Evolutionary conservation across 2,888 invertebrate species (phyloP).

Genomic region (Panopea generosa): DNA sequence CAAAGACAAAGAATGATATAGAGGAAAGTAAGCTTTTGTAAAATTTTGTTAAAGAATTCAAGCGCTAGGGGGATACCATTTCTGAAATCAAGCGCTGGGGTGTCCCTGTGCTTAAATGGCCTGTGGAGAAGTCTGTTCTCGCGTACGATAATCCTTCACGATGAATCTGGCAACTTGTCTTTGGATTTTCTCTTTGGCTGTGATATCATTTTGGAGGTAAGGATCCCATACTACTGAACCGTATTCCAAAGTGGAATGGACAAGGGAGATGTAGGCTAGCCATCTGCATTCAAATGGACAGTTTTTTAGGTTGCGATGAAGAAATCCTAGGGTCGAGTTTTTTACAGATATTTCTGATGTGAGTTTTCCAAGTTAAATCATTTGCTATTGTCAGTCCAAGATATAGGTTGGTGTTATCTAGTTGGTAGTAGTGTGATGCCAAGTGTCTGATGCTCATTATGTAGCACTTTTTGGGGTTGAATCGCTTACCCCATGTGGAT

Average conservation of each 20-base stretch:
- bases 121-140: no score
- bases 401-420: constrained; percentile 20
- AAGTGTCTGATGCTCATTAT: constrained; percentile 7
- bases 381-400: constrained; percentile 18
- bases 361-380: constrained; percentile 7
- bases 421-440: neutral
- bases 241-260: constrained; percentile 48
- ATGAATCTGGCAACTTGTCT: constrained; percentile 32
- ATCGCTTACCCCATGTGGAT: constrained; percentile 19
- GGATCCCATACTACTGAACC: constrained; percentile 47
- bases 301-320: neutral
- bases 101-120: no score
- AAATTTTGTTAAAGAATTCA: no score
- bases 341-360: constrained; percentile 27
- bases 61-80: no score
- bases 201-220: constrained; percentile 37
- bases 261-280: constrained; percentile 6
- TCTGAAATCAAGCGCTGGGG: neutral
- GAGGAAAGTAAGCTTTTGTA: no score
- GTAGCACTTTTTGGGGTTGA: constrained; percentile 20
- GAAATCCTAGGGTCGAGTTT: neutral
- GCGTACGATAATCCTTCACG: constrained; percentile 17
- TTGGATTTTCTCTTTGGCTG: constrained; percentile 45
- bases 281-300: constrained; percentile 8
- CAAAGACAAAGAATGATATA: no score